Base-by-base conservation (phyloP, 2,888 invertebrate species). In the Ophion costatus region DNA sequence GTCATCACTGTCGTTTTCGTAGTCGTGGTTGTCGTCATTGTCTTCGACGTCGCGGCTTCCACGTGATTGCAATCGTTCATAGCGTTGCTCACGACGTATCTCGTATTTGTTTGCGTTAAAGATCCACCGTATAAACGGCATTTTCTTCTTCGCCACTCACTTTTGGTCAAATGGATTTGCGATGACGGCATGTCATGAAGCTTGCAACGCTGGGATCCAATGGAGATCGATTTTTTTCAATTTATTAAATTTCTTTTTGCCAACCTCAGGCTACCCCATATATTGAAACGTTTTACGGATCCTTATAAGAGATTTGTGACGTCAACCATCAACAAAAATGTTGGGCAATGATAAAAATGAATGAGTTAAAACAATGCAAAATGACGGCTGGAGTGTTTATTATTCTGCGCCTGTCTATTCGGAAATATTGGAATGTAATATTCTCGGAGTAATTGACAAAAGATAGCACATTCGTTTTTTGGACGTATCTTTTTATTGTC, bases 1-100 rank as follows among this genome's bases (percentile, higher is more conserved):
- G 64, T 75, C 63, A 56, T 67, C 24, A 29, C n/a, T 14, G 14
- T 78, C 61, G 45, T 73, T 67, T 73, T 22, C 61, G 51, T 77
- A 57, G 33, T 56, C 56, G 2, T 56, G 17, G 33, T 57, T 51
- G 29, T 20, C 56, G 56, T 29, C 70, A 59, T 59, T 59, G 57
- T 59, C 73, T 73, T 22, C 22, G 24, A 38, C 73, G 51, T 51
- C 51, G 51, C 51, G 51, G 11, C 51, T 14, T 51, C 51, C 51
- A 51, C 51, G 51, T 51, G 17, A 51, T 51, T 51, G 51, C 51
- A 51, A 51, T 51, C 51, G 17, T 51, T 5, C 51, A 17, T 51
- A 17, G 17, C 51, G 51, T 51, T 51, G 3, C 17, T 51, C 51
- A 51, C 51, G 14, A 51, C 51, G 51, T 17, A 51, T 51, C 5